Evolutionary conservation across 2,888 invertebrate species (phyloP).

Genomic region (Pinctada fucata): DNA sequence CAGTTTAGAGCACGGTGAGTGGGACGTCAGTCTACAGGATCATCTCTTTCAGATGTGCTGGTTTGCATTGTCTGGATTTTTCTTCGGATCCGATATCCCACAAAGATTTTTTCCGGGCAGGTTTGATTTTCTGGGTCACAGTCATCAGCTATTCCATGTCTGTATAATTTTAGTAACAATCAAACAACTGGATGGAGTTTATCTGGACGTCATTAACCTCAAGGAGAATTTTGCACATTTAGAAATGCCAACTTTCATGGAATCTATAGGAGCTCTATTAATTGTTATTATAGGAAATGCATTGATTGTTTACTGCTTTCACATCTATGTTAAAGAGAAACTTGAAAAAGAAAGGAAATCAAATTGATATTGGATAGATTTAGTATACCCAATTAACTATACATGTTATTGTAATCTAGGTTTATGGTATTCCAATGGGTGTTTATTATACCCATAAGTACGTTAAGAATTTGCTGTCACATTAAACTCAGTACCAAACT

Average conservation of each 20-base stretch:
- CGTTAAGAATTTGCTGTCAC: no score
- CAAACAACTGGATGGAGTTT: constrained; percentile 72
- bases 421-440: no score
- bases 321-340: constrained; percentile 47
- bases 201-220: constrained; percentile 66
- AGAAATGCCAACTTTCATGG: constrained; percentile 65
- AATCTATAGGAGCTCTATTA: constrained; percentile 70
- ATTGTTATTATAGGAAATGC: constrained; percentile 63
- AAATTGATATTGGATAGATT: neutral
- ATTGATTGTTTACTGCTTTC: constrained; percentile 61
- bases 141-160: constrained; percentile 76
- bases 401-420: no score
- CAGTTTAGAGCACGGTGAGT: constrained; percentile 53
- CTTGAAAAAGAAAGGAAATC: neutral
- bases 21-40: constrained; percentile 66
- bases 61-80: constrained; percentile 72
- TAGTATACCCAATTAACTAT: no score
- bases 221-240: constrained; percentile 52
- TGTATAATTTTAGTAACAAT: constrained; percentile 73
- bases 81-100: constrained; percentile 75
- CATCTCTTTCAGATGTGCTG: constrained; percentile 73
- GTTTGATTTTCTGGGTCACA: constrained; percentile 74
- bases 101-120: constrained; percentile 72
- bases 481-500: no score
- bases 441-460: no score